Percentiles rank a stretch among this genome's conserved stretches.
Conservation (phyloP, 92 coral and sea anemone species). For the Desmophyllum pertusum region DNA sequence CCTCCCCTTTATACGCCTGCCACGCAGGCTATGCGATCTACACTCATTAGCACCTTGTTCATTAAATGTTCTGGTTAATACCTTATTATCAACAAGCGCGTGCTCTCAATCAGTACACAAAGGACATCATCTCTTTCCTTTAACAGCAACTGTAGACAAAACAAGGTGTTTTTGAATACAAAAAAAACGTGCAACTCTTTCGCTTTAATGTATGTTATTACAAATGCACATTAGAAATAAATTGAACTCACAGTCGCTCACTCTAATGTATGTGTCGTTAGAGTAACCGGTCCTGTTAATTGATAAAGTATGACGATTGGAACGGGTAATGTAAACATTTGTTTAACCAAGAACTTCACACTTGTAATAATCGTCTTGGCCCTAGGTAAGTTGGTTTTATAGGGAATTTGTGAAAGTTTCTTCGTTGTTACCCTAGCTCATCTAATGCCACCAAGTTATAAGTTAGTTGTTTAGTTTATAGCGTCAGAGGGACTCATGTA, state of each 20-base stretch:
- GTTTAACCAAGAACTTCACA: neutral
- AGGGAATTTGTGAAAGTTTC: neutral
- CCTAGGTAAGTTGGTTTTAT: neutral
- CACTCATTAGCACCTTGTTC: neutral
- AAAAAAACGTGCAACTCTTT: slow-evolving; percentile 24
- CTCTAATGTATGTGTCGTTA: neutral
- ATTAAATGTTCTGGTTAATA: neutral
- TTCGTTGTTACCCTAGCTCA: neutral
- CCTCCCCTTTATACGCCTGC: too few species aligned
- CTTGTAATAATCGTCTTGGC: neutral
- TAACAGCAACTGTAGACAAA: neutral
- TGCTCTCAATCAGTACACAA: neutral
- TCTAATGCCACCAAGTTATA: neutral
- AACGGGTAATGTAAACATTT: neutral
- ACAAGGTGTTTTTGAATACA: slow-evolving; percentile 31
- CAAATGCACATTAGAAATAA: neutral
- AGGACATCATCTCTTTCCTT: neutral
- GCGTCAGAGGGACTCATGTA: too few species aligned
- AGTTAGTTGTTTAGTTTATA: too few species aligned
- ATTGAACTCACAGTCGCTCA: neutral
- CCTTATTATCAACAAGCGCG: neutral
- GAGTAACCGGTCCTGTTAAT: neutral
- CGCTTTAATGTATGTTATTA: neutral
- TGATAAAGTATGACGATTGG: neutral
- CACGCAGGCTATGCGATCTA: too few species aligned